These are phyloP conservation scores for Nylanderia fulva DNA, from an alignment of 1,140 invertebrate genomes.

Conservation along the genomic window DNA sequence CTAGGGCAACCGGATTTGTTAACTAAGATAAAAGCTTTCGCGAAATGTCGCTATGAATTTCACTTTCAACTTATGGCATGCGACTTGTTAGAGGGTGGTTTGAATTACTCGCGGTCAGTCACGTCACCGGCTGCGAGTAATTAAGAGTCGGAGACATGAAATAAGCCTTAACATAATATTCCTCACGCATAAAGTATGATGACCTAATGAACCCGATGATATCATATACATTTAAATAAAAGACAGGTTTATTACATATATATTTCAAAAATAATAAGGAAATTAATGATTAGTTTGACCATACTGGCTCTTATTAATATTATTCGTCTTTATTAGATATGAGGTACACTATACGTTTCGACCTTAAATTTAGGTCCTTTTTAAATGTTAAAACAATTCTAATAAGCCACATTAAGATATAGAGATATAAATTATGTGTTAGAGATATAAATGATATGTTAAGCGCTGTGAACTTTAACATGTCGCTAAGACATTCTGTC, in stretches of 20 bases:
- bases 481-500: no score
- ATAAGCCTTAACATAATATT: constrained; percentile 15
- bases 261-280: no score
- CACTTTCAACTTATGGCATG: constrained; percentile 35
- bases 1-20: not conserved
- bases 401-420: no score
- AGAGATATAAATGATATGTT: no score
- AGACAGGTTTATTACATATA: constrained; percentile 30
- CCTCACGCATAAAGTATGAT: constrained; percentile 22
- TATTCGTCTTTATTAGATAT: no score
- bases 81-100: not conserved
- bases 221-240: constrained; percentile 60
- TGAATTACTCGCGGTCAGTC: constrained; percentile 31
- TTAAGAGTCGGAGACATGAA: constrained; percentile 46
- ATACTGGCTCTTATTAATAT: no score
- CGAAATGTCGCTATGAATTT: constrained; percentile 20
- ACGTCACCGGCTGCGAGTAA: constrained; percentile 41
- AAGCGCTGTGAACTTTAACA: no score
- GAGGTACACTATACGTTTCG: no score
- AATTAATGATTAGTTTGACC: no score
- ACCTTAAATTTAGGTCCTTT: no score
- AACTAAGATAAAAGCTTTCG: constrained; percentile 40
- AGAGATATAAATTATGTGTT: no score
- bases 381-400: no score
- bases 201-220: not conserved